A percentile compares a stretch with the other conserved stretches of the same genome.
These are phyloP conservation scores for Pampusana beccarii DNA, from an alignment of 2,113 vertebrate species.

Conservation along the genomic window DNA sequence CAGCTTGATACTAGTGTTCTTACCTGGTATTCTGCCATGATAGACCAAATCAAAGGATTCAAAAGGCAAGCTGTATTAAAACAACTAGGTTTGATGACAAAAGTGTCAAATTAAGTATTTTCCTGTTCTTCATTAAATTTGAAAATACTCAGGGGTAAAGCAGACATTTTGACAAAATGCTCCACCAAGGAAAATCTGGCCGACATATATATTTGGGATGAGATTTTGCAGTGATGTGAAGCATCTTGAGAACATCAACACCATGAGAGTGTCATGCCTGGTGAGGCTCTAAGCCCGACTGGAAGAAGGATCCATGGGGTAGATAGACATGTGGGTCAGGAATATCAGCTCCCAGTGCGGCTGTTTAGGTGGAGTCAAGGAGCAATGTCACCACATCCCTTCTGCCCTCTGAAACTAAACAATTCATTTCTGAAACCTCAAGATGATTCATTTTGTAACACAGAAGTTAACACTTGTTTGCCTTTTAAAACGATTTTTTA, in stretches of 20 bases:
- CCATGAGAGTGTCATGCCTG: neutral
- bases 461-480: neutral
- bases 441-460: neutral
- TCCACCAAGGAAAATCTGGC: neutral
- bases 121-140: neutral
- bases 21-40: neutral
- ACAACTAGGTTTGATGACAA: neutral
- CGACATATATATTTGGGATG: neutral
- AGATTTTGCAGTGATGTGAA: neutral
- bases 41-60: slow-evolving; percentile 4
- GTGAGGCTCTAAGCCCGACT: neutral
- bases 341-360: neutral
- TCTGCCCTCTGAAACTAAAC: neutral
- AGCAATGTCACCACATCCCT: neutral
- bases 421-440: neutral
- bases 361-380: neutral
- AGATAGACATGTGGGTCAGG: neutral
- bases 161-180: neutral
- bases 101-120: neutral
- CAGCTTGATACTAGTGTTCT: neutral
- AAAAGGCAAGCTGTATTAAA: neutral
- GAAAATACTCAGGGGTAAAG: neutral
- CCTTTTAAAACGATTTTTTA: neutral
- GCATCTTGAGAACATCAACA: neutral
- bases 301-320: neutral